phyloP scores from a whole-genome alignment of 2,888 invertebrate species.

The Diaperis boleti region DNA sequence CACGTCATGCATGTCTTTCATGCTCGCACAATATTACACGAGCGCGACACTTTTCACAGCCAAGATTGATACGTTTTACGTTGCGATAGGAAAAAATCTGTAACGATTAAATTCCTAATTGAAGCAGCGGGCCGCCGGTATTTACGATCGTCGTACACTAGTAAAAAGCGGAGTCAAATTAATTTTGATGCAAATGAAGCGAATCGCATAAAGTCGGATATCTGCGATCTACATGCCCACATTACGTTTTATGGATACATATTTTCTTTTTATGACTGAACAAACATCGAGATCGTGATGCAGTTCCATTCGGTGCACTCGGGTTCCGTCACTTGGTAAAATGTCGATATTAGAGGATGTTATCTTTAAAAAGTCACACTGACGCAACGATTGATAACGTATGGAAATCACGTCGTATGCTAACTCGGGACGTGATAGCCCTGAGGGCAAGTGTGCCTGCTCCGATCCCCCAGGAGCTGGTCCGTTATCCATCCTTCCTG shows the following conservation, averaged over 20 bases:
- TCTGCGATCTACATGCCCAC: slow-evolving; percentile 51
- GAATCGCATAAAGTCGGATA: slow-evolving; percentile 44
- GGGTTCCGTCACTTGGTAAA: slow-evolving; percentile 4
- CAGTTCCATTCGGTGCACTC: slow-evolving; percentile 39
- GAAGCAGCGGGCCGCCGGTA: slow-evolving; percentile 6
- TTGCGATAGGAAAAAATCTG: slow-evolving; percentile 4
- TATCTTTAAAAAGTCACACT: slow-evolving; percentile 14
- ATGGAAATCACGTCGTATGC: slow-evolving; percentile 52
- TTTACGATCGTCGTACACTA: slow-evolving; percentile 17
- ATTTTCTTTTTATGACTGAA: slow-evolving; percentile 47
- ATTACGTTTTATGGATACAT: slow-evolving; percentile 51
- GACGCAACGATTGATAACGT: slow-evolving; percentile 46
- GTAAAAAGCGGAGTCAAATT: slow-evolving; percentile 19
- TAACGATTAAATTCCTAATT: slow-evolving; percentile 18
- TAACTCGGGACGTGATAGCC: slow-evolving; percentile 50
- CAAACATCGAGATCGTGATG: slow-evolving; percentile 54
- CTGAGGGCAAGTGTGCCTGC: slow-evolving; percentile 33
- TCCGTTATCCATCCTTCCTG: slow-evolving; percentile 33
- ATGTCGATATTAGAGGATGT: not conserved
- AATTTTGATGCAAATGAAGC: slow-evolving; percentile 34
- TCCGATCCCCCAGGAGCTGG: slow-evolving; percentile 36
- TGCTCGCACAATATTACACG: slow-evolving; percentile 12
- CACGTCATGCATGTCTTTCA: slow-evolving; percentile 26
- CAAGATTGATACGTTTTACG: slow-evolving; percentile 29
- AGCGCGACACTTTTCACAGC: slow-evolving; percentile 23